Conservation (phyloP, 37 sponge, comb jelly and placozoan genomes). For the Agelas oroides region DNA sequence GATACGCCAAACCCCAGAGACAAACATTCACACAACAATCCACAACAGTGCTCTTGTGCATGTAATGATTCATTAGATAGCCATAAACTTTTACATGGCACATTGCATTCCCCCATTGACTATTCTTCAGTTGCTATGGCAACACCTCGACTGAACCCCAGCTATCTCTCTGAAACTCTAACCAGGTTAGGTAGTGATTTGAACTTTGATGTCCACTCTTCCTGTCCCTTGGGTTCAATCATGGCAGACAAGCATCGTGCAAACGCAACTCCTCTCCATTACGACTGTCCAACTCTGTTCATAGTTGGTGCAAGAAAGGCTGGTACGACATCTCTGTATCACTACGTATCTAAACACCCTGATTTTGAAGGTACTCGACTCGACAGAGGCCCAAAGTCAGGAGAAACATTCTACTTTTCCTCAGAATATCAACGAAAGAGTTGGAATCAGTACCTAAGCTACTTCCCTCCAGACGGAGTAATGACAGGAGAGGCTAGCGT, state of each 20-base stretch:
- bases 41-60: no score
- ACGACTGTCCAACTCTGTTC: slow-evolving; percentile 81
- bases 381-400: slow-evolving; percentile 49
- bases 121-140: background rate
- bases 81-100: no score
- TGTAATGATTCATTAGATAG: no score
- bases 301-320: slow-evolving; percentile 86
- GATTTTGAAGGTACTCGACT: slow-evolving; percentile 69
- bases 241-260: background rate
- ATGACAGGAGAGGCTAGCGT: slow-evolving; percentile 78
- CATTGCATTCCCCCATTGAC: background rate
- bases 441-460: slow-evolving; percentile 59
- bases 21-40: no score
- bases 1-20: background rate
- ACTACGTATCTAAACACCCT: slow-evolving; percentile 83
- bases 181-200: slow-evolving; percentile 49
- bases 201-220: slow-evolving; percentile 24
- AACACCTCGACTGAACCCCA: background rate
- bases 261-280: slow-evolving; percentile 39
- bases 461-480: slow-evolving; percentile 17
- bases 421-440: slow-evolving; percentile 13
- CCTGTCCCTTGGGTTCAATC: slow-evolving; percentile 51
- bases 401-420: slow-evolving; percentile 82
- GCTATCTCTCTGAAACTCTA: background rate
- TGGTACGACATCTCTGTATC: slow-evolving; percentile 83